Conservation (phyloP, 2,797 vertebrate species). For the Sebastes hubbsi region DNA sequence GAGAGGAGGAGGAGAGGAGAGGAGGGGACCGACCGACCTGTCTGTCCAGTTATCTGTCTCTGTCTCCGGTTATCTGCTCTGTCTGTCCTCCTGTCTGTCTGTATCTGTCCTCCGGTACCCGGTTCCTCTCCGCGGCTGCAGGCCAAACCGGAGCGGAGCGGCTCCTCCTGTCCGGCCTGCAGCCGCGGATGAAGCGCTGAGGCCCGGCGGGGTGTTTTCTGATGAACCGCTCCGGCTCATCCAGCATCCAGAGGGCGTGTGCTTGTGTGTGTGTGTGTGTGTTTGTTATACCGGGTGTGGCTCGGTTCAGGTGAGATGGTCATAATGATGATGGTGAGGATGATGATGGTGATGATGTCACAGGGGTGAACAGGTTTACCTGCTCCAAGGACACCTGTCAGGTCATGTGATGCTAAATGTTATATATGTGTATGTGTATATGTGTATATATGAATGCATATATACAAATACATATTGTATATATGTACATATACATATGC, state of each 20-base stretch:
- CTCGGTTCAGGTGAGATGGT: slow-evolving; percentile 3
- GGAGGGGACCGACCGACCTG: not conserved
- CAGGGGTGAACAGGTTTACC: not conserved
- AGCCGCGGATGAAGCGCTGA: slow-evolving; percentile 8
- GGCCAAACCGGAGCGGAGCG: not conserved
- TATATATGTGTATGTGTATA: not conserved
- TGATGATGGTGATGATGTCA: not conserved
- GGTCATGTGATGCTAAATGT: not conserved
- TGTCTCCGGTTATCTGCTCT: not conserved
- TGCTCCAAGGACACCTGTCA: slow-evolving; percentile 12
- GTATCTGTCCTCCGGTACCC: not conserved
- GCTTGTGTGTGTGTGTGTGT: not conserved
- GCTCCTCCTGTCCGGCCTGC: slow-evolving; percentile 1
- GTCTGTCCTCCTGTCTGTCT: not conserved
- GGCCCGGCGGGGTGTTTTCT: slow-evolving; percentile 15
- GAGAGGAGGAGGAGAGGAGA: slow-evolving; percentile 28
- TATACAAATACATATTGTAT: not conserved
- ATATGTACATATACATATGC: not conserved
- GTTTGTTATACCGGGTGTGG: slow-evolving; percentile 17
- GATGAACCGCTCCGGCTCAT: not conserved
- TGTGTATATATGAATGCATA: not conserved
- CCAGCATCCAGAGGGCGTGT: no score
- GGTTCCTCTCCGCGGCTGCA: not conserved
- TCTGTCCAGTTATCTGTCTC: not conserved
- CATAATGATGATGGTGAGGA: not conserved